A percentile compares a stretch with the other conserved stretches of the same genome.
Conservation (phyloP, 2,797 vertebrate genomes). For the Schizothorax lantsangensis region DNA sequence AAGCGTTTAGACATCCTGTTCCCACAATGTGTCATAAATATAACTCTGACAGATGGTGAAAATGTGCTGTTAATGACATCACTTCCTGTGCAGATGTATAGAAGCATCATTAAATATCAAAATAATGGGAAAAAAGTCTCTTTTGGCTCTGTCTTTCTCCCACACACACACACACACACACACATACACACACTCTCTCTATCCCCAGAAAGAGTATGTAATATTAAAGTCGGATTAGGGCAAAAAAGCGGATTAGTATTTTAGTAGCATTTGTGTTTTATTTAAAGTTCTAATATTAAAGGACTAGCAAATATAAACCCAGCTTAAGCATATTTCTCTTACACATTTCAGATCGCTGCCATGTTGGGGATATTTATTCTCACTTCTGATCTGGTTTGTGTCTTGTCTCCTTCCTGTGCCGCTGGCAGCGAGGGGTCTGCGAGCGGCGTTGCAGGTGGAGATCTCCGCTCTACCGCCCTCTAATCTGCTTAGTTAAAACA, state of each 20-base stretch:
- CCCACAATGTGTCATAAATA: constrained; percentile 48
- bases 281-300: constrained; percentile 80
- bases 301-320: constrained; percentile 71
- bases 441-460: constrained; percentile 43
- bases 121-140: constrained; percentile 71
- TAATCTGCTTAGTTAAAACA: constrained; percentile 77
- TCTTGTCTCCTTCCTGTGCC: constrained; percentile 15
- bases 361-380: constrained; percentile 48
- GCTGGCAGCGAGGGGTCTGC: constrained; percentile 11
- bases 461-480: constrained; percentile 32
- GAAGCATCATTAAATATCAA: constrained; percentile 35
- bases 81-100: constrained; percentile 43
- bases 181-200: constrained; percentile 63
- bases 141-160: neutral
- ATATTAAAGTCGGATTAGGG: constrained; percentile 79
- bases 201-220: constrained; percentile 76
- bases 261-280: constrained; percentile 80
- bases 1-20: constrained; percentile 48
- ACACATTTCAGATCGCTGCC: constrained; percentile 72
- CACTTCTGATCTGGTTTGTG: constrained; percentile 32
- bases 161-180: no score
- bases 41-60: constrained; percentile 49
- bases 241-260: constrained; percentile 80
- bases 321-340: constrained; percentile 71
- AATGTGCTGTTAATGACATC: constrained; percentile 50